Conservation (phyloP, 2,888 invertebrate genomes). For the Chrysopilus asiliformis region DNA sequence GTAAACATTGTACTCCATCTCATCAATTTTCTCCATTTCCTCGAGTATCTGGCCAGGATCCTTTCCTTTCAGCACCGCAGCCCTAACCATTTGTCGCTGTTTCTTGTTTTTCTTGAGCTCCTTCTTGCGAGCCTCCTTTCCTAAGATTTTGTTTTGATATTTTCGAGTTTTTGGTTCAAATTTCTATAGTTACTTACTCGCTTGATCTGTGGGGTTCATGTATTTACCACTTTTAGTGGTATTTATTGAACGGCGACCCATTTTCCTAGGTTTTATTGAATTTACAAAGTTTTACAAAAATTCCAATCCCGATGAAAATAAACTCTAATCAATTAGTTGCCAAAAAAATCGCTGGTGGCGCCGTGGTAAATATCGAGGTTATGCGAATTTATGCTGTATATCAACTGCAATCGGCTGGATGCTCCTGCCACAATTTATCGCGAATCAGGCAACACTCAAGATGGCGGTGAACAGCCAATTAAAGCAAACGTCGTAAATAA, state of each 20-base stretch:
- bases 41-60: slow-evolving; percentile 90
- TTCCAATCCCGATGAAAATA: too few relatives aligned
- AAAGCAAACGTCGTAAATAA: too few relatives aligned
- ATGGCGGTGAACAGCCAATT: too few relatives aligned
- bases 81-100: slow-evolving; percentile 88
- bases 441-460: too few relatives aligned
- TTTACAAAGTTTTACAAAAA: too few relatives aligned
- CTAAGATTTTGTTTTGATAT: too few relatives aligned
- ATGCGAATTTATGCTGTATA: too few relatives aligned
- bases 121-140: slow-evolving; percentile 93
- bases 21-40: slow-evolving; percentile 95
- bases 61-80: slow-evolving; percentile 94
- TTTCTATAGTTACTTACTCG: slow-evolving; percentile 58
- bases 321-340: too few relatives aligned
- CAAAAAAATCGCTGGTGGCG: too few relatives aligned
- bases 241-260: slow-evolving; percentile 94
- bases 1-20: slow-evolving; percentile 94
- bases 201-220: slow-evolving; percentile 99
- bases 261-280: slow-evolving; percentile 35
- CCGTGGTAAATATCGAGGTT: too few relatives aligned
- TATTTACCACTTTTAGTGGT: slow-evolving; percentile 99
- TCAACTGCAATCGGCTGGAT: too few relatives aligned
- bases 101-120: slow-evolving; percentile 98
- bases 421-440: too few relatives aligned
- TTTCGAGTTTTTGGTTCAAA: background rate